phyloP scores from a whole-genome alignment of 2,797 vertebrate genomes.

The Sphaeramia orbicularis region DNA sequence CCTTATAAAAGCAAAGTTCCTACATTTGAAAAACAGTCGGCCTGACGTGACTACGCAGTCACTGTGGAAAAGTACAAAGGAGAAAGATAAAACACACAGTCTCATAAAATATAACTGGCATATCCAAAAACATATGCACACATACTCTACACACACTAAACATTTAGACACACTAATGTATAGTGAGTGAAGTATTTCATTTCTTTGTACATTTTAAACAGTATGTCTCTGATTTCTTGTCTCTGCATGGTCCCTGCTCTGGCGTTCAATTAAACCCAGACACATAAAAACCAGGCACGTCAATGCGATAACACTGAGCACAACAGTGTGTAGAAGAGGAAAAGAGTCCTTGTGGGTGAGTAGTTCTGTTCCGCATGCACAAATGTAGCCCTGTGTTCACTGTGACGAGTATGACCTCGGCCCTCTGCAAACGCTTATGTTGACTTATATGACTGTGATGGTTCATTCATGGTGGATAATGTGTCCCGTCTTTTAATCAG shows the following conservation, averaged over 20 bases:
- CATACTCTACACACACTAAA: not conserved
- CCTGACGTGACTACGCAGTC: conserved; percentile 49
- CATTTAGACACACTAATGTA: not conserved
- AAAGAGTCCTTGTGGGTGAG: no score
- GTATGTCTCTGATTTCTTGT: conserved; percentile 34
- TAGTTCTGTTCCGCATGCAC: no score
- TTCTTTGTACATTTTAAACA: conserved; percentile 10
- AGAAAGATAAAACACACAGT: conserved; percentile 28
- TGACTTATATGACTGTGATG: no score
- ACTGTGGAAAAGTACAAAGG: conserved; percentile 23
- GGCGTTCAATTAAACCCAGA: conserved; percentile 32
- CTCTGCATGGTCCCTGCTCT: conserved; percentile 44
- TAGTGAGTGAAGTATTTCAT: not conserved
- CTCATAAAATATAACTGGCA: conserved; percentile 24
- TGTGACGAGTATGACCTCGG: no score
- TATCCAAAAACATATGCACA: not conserved
- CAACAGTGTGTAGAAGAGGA: conserved; percentile 1
- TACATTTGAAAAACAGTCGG: conserved; percentile 61
- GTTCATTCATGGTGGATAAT: no score
- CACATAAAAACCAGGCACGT: no score
- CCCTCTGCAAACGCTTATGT: no score
- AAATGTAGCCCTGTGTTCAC: no score
- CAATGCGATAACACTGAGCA: conserved; percentile 25
- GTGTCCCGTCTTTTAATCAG: no score
- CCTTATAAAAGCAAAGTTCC: conserved; percentile 77